A percentile compares a stretch with the other conserved stretches of the same genome.
phyloP scores from a whole-genome alignment of 2,113 vertebrate species.

The Thinocorus orbignyianus region DNA sequence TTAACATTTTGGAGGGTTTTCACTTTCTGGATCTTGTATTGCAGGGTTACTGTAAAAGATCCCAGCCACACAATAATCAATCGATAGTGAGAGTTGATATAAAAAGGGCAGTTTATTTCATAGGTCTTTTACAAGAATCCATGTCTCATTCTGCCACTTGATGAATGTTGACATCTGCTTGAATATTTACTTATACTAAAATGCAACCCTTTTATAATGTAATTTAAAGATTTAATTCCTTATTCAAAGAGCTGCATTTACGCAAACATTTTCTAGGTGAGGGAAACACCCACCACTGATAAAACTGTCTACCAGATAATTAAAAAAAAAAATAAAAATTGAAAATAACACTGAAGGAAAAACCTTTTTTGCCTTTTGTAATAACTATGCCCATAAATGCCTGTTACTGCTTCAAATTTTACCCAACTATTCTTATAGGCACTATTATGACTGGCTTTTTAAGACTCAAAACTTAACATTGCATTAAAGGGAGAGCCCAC shows the following conservation, averaged over 20 bases:
- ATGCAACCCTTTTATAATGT: background rate
- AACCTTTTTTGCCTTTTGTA: background rate
- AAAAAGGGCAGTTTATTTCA: background rate
- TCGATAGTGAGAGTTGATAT: background rate
- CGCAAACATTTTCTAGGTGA: background rate
- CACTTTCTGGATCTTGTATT: background rate
- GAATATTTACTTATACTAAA: background rate
- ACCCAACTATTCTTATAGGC: background rate
- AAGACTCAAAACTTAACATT: background rate
- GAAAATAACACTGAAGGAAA: background rate
- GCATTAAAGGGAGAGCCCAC: background rate
- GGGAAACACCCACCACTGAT: background rate
- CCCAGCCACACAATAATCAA: background rate
- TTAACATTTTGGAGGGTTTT: background rate
- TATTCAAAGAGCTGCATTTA: background rate
- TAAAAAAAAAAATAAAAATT: background rate
- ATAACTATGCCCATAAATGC: background rate
- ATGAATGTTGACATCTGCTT: background rate
- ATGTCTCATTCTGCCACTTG: background rate
- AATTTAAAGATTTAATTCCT: background rate
- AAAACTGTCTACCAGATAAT: background rate
- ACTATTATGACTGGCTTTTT: background rate
- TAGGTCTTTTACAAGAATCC: background rate
- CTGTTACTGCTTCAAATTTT: background rate
- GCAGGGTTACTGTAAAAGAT: background rate